Conservation (phyloP, 2,888 invertebrate species). For the Hydraecia micacea region DNA sequence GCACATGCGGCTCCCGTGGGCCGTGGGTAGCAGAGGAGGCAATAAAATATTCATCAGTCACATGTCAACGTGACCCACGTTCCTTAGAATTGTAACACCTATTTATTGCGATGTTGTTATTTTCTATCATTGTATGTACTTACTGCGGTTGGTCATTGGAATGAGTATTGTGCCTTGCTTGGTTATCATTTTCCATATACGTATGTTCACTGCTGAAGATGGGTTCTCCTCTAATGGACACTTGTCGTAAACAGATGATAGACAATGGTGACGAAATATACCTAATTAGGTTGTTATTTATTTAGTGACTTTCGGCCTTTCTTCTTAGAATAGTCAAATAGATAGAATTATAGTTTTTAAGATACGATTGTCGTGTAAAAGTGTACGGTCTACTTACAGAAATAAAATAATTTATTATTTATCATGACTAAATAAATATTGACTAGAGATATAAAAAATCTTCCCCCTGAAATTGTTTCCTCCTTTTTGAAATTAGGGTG, state of each 20-base stretch:
- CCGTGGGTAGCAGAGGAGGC: constrained; percentile 79
- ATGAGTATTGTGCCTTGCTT: constrained; percentile 17
- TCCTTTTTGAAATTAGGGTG: background rate
- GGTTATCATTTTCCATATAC: constrained; percentile 5
- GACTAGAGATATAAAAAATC: background rate
- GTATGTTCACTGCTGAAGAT: background rate
- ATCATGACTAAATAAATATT: background rate
- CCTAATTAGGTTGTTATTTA: background rate
- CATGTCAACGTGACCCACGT: constrained; percentile 79
- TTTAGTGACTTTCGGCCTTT: background rate
- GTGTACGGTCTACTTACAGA: background rate
- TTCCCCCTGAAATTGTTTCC: background rate
- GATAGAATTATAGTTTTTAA: background rate
- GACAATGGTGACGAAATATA: background rate
- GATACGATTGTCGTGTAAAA: background rate
- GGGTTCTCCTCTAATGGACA: background rate
- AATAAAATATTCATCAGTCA: constrained; percentile 89
- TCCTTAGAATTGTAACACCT: constrained; percentile 64
- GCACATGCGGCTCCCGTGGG: constrained; percentile 75
- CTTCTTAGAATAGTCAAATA: background rate
- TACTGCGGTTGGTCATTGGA: constrained; percentile 1
- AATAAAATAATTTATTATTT: background rate
- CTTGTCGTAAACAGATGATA: background rate
- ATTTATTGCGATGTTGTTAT: constrained; percentile 68
- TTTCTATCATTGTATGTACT: constrained; percentile 43